phyloP scores from a whole-genome alignment of 2,113 vertebrate species.

The Ctenomys sociabilis region DNA sequence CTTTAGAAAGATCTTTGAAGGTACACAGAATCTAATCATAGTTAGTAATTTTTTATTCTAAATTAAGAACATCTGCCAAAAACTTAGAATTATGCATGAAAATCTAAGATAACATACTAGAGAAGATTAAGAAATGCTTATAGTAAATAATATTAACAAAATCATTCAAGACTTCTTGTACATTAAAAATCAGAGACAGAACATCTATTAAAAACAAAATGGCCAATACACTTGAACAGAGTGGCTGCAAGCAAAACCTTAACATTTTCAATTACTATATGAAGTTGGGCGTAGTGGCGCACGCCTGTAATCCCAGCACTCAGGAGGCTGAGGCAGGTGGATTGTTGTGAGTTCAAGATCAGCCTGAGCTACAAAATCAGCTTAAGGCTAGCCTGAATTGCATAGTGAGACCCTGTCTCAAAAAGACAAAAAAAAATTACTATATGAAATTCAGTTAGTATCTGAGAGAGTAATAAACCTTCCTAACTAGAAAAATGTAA shows the following conservation, averaged over 20 bases:
- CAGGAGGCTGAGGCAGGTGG: no score
- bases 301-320: no score
- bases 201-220: not conserved
- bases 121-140: not conserved
- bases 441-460: not conserved
- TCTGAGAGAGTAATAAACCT: not conserved
- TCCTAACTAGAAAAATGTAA: not conserved
- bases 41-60: not conserved
- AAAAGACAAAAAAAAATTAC: no score
- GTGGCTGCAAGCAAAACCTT: not conserved
- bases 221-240: not conserved
- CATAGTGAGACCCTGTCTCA: no score
- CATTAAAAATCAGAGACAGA: slow-evolving; percentile 33
- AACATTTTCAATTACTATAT: not conserved
- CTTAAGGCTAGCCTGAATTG: no score
- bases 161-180: not conserved
- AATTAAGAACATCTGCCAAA: not conserved
- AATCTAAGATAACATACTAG: not conserved
- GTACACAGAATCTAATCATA: not conserved
- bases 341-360: no score
- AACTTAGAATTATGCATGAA: not conserved
- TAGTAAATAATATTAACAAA: not conserved
- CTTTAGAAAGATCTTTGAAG: slow-evolving; percentile 9
- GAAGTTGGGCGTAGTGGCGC: no score
- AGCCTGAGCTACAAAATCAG: no score